Percentiles rank a stretch among this genome's conserved stretches.
phyloP scores from a whole-genome alignment of 2,888 invertebrate genomes.

The Yponomeuta evonymella region DNA sequence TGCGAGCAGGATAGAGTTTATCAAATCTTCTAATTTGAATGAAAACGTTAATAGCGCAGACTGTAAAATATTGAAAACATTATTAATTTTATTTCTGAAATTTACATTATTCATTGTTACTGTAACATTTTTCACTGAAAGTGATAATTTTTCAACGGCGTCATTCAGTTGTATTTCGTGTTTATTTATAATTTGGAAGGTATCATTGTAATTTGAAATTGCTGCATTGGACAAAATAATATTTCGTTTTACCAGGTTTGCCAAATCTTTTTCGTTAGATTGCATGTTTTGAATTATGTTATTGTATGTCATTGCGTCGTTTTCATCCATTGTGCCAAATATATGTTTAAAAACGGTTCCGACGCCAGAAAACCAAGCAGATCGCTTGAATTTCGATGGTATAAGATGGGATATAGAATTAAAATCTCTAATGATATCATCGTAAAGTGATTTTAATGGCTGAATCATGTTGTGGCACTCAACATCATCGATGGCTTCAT shows the following conservation, averaged over 20 bases:
- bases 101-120: constrained; percentile 16
- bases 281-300: no score
- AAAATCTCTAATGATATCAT: constrained; percentile 21
- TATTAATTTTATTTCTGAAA: constrained; percentile 17
- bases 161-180: constrained; percentile 6
- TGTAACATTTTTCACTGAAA: constrained; percentile 19
- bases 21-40: constrained; percentile 22
- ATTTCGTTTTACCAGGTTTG: no score
- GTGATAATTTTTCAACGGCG: constrained; percentile 12
- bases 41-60: constrained; percentile 21
- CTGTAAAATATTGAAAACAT: constrained; percentile 20
- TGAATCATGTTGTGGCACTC: constrained; percentile 20
- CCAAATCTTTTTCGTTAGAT: no score
- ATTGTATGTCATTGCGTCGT: no score
- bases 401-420: constrained; percentile 25
- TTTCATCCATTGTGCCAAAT: constrained; percentile 26
- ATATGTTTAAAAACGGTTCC: constrained; percentile 27
- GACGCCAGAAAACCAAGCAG: constrained; percentile 25
- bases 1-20: constrained; percentile 24
- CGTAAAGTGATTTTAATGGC: constrained; percentile 17
- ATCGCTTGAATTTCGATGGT: constrained; percentile 18
- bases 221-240: no score
- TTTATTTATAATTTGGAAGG: not conserved
- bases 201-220: no score
- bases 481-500: constrained; percentile 9